Base-by-base conservation (phyloP, 2,888 invertebrate genomes). In the Lagria hirta region DNA sequence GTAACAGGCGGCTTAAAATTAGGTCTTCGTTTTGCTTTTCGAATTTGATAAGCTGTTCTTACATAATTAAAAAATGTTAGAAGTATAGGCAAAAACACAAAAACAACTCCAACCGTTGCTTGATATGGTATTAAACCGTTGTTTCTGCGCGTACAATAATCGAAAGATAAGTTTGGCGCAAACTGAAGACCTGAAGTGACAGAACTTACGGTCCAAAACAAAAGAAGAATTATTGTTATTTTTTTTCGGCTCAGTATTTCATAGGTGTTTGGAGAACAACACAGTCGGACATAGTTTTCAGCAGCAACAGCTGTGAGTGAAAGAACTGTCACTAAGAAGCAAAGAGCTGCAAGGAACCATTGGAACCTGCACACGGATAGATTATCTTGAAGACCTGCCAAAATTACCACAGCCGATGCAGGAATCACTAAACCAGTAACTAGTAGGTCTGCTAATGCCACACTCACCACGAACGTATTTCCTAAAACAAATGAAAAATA, bases 371-470 rank as follows among this genome's bases (percentile, higher is more conserved):
- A 88, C 1, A 84, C 79, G 2, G 73, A 69, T 1, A 76, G 58
- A 15, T 74, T 75, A 46, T 81, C 79, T 42, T 75, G 74, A 6
- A 76, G 64, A 1, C 82, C 83, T 0, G 86, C 83, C 8, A 88
- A 70, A 20, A 88, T 77, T 0, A 84, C 81, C 3, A 86, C 80
- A 0, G 82, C 81, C 0, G 84, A 80, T 0, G 81, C 77, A 0
- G 87, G 86, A 55, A 88, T 78, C 21, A 87, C 82, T 6, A 80
- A 63, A 0, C 81, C 78, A 0, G 86, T 84, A 5, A 88, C 77
- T 10, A 87, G 68, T 29, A 88, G 70, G 60, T 88, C 88, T 0
- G 86, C 80, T 35, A 88, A 58, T 0, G 87, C 87, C 13, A 84
- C 76, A 70, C 82, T 83, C 48, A 82, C 84, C 49, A 84, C 71